Evolutionary conservation across 53 echinoderm and acorn worm genomes (phyloP).

Genomic region (Zoroaster sp.): DNA sequence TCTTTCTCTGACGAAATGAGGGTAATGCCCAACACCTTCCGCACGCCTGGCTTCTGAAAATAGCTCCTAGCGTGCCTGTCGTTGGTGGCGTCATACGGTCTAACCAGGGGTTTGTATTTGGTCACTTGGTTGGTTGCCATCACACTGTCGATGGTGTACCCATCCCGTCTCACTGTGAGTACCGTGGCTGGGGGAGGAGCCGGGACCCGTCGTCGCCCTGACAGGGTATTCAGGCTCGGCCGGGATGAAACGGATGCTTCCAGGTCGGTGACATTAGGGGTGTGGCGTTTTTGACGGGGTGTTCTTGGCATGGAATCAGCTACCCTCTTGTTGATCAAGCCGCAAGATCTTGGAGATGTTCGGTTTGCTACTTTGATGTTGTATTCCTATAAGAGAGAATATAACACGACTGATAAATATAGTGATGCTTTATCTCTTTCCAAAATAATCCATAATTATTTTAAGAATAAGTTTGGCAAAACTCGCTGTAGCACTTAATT

Average conservation of each 20-base stretch:
- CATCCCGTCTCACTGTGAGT: conserved; percentile 42
- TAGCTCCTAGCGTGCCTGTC: conserved; percentile 72
- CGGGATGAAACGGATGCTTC: background rate
- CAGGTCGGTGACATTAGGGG: background rate
- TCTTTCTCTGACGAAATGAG: conserved; percentile 7
- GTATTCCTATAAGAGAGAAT: background rate
- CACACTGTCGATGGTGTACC: conserved; percentile 72
- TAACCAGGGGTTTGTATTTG: conserved; percentile 63
- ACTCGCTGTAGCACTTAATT: too few relatives aligned
- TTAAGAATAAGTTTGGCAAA: too few relatives aligned
- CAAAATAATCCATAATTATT: too few relatives aligned
- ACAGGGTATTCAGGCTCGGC: conserved; percentile 44
- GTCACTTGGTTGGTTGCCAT: conserved; percentile 70
- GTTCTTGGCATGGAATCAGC: background rate
- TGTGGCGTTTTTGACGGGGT: background rate
- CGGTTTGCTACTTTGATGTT: background rate
- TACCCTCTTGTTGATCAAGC: background rate
- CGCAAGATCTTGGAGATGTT: background rate
- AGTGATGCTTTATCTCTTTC: too few relatives aligned
- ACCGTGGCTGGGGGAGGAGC: conserved; percentile 39
- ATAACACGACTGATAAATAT: too few relatives aligned
- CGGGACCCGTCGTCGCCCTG: conserved; percentile 64
- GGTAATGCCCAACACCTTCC: conserved; percentile 44
- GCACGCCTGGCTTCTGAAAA: conserved; percentile 62
- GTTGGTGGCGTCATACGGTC: conserved; percentile 58